Base-by-base conservation (phyloP, 2,888 invertebrate genomes). In the Argyresthia albistria region DNA sequence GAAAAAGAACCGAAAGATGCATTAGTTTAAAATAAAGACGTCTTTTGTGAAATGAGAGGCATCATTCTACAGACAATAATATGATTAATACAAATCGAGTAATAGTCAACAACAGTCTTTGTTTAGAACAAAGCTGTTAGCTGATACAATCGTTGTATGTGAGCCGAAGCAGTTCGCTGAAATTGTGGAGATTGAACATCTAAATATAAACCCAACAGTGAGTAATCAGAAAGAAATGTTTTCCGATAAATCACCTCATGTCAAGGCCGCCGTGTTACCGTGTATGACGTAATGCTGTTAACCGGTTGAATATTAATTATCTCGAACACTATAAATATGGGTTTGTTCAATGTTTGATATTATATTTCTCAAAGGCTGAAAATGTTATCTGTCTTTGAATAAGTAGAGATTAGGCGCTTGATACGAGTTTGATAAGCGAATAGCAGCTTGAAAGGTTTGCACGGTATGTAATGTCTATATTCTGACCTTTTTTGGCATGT, bases 401-500 rank as follows among this genome's bases (percentile, higher is more conserved):
- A 45, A 43, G 14, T 9, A 45, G n/a, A 45, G 9, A 45, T 39
- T n/a, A n/a, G 6, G 25, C 25, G 42, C 12, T 12, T 14, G 45
- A 45, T 45, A 45, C 9, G 15, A 45, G 3, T 14, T 15, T 45
- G 45, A 45, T 45, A 45, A 45, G 45, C 14, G 45, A 14, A n/a
- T 8, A 12, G 46, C 9, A 10, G 14, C 42, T 1, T 10, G 4
- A 6, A 45, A 14, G 14, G 45, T 35, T 35, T n/a, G 25, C 25
- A 25, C 25, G 6, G 25, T 25, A 25, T 25, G 2, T 25, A 25
- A 25, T n/a, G n/a, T n/a, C 3, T 25, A 12, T 8, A n/a, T 7
- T 25, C 47, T 48, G 58, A 87, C 87, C 87, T 84, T 73, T 83
- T 63, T 82, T 84, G 4, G 76, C 63, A 55, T 78, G 81, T 61